A percentile compares a stretch with the other conserved stretches of the same genome.
Conservation (phyloP, 2,797 vertebrate species). For the Percopsis omiscomaycus region DNA sequence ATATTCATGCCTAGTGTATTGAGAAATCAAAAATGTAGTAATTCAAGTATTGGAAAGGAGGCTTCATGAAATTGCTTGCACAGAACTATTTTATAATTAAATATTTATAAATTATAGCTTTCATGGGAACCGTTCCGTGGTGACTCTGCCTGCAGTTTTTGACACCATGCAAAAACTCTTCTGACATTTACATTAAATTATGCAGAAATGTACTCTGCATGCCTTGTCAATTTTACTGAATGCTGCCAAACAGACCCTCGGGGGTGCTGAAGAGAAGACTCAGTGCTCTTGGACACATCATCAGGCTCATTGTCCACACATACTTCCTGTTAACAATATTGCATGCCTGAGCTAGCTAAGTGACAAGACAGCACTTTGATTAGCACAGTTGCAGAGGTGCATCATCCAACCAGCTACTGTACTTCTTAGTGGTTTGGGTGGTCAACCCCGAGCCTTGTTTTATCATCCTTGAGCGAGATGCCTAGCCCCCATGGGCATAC, state of each 20-base stretch:
- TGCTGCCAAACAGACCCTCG: slow-evolving; percentile 36
- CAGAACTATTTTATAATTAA: not conserved
- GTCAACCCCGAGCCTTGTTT: too few relatives aligned
- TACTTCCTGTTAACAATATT: slow-evolving; percentile 40
- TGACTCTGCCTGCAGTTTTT: slow-evolving; percentile 12
- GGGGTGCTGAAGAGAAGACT: not conserved
- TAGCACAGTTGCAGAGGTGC: too few relatives aligned
- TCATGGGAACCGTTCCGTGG: not conserved
- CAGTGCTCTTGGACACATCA: slow-evolving; percentile 13
- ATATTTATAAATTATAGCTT: not conserved
- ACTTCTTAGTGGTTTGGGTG: too few relatives aligned
- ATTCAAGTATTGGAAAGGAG: not conserved
- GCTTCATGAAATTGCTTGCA: not conserved
- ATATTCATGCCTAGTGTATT: not conserved
- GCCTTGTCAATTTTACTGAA: slow-evolving; percentile 9
- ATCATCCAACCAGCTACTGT: too few relatives aligned
- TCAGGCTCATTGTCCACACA: slow-evolving; percentile 26
- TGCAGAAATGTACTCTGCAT: slow-evolving; percentile 31
- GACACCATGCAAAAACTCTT: slow-evolving; percentile 20
- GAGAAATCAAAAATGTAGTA: slow-evolving; percentile 1
- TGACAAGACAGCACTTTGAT: too few relatives aligned
- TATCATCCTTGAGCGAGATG: too few relatives aligned
- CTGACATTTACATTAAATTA: slow-evolving; percentile 28
- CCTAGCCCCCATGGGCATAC: too few relatives aligned
- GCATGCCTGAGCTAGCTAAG: not conserved